These are phyloP conservation scores for Parochlus steinenii DNA, from an alignment of 2,888 invertebrate species.

Conservation along the genomic window DNA sequence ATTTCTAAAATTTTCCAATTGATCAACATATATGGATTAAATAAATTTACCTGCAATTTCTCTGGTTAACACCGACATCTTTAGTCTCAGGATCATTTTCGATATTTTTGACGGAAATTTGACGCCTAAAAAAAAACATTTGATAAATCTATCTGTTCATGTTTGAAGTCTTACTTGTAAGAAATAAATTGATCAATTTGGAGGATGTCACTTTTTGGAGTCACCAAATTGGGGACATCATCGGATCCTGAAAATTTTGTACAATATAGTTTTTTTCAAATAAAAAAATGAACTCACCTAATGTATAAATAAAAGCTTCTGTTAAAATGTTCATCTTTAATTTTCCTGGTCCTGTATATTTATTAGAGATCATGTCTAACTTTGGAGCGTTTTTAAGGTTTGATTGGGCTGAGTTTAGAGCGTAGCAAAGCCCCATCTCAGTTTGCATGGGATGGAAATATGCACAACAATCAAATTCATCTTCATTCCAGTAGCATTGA, in stretches of 20 bases:
- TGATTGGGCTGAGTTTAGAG: conserved; percentile 45
- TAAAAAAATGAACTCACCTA: conserved; percentile 31
- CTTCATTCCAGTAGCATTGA: conserved; percentile 44
- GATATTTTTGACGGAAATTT: conserved; percentile 40
- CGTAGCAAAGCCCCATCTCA: conserved; percentile 48
- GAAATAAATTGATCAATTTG: conserved; percentile 39
- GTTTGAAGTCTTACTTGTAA: conserved; percentile 29
- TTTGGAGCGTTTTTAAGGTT: conserved; percentile 14
- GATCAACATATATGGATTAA: too few relatives aligned
- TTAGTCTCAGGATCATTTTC: conserved; percentile 49
- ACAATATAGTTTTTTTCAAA: too few relatives aligned
- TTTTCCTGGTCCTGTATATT: conserved; percentile 36
- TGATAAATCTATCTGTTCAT: not conserved
- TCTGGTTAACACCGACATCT: conserved; percentile 41
- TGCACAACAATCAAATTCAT: conserved; percentile 43
- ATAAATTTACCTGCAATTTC: too few relatives aligned
- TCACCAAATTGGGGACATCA: conserved; percentile 52
- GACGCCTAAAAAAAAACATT: conserved; percentile 27
- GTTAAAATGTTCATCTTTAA: conserved; percentile 35
- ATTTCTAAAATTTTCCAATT: too few relatives aligned
- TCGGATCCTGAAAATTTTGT: too few relatives aligned
- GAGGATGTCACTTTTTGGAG: conserved; percentile 42
- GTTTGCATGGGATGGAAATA: conserved; percentile 47
- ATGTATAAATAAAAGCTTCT: conserved; percentile 19
- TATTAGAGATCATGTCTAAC: conserved; percentile 5